Conservation (phyloP, 2,888 invertebrate genomes). For the Oegoconia quadripuncta region DNA sequence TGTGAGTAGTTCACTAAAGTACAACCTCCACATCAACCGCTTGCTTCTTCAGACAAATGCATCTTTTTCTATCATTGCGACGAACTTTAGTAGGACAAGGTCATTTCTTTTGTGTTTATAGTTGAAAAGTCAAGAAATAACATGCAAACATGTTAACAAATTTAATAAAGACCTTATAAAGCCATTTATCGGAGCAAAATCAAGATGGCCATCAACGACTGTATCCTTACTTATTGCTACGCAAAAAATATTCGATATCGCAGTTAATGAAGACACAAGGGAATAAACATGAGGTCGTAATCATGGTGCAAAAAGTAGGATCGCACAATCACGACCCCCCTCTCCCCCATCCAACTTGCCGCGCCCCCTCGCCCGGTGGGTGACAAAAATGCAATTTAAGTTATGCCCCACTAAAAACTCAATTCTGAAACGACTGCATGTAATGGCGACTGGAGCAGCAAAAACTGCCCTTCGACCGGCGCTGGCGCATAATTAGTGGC, state of each 20-base stretch:
- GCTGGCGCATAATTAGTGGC: slow-evolving; percentile 66
- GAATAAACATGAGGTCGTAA: slow-evolving; percentile 60
- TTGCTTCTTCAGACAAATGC: no score
- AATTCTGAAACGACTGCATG: slow-evolving; percentile 52
- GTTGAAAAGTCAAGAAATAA: no score
- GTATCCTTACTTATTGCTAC: slow-evolving; percentile 24
- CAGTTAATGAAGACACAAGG: slow-evolving; percentile 64
- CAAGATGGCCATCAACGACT: slow-evolving; percentile 33
- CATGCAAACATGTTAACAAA: no score
- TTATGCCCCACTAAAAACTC: slow-evolving; percentile 67
- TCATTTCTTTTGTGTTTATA: background rate
- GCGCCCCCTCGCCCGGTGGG: slow-evolving; percentile 39
- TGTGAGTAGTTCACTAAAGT: no score
- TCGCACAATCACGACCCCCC: slow-evolving; percentile 38
- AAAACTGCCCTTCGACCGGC: slow-evolving; percentile 57
- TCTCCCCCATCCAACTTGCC: background rate
- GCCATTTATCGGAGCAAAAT: slow-evolving; percentile 25
- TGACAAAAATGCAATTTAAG: slow-evolving; percentile 77
- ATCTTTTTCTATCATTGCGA: no score
- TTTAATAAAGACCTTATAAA: no score
- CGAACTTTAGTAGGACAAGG: no score
- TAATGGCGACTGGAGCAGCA: slow-evolving; percentile 42
- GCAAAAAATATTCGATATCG: slow-evolving; percentile 31
- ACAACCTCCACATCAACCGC: no score
- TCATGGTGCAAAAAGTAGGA: slow-evolving; percentile 47